A percentile compares a stretch with the other conserved stretches of the same genome.
These are phyloP conservation scores for Anoura caudifer DNA, from an alignment of 2,113 vertebrate genomes.

Conservation along the genomic window DNA sequence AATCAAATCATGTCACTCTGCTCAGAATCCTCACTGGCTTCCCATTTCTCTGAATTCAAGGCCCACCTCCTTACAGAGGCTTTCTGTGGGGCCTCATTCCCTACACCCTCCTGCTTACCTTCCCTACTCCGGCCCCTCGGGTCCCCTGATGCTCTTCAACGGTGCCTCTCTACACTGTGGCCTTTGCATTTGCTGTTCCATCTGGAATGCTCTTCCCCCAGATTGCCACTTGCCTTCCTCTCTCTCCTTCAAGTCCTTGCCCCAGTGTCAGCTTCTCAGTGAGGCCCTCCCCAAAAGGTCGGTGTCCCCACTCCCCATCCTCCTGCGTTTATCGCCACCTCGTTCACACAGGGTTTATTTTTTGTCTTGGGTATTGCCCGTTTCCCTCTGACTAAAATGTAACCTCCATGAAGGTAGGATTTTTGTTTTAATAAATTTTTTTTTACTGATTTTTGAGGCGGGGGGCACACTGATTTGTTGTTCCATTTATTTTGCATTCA, in stretches of 20 bases:
- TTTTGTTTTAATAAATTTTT: not conserved
- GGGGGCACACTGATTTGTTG: no score
- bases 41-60: not conserved
- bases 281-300: not conserved
- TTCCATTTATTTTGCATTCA: no score
- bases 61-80: not conserved
- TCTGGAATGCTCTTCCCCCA: not conserved
- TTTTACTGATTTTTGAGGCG: no score
- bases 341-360: not conserved
- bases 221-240: not conserved
- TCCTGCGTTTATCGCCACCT: not conserved
- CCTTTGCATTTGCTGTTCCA: not conserved
- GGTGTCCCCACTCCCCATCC: not conserved
- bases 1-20: not conserved
- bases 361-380: not conserved
- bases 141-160: not conserved
- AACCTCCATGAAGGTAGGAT: not conserved
- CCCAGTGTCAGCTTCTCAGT: not conserved
- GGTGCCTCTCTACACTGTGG: not conserved
- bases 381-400: not conserved
- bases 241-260: not conserved
- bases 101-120: not conserved
- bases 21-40: not conserved
- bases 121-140: not conserved
- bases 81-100: fast-evolving